Conservation (phyloP, 2,797 vertebrate species). For the Adrianichthys oophorus region DNA sequence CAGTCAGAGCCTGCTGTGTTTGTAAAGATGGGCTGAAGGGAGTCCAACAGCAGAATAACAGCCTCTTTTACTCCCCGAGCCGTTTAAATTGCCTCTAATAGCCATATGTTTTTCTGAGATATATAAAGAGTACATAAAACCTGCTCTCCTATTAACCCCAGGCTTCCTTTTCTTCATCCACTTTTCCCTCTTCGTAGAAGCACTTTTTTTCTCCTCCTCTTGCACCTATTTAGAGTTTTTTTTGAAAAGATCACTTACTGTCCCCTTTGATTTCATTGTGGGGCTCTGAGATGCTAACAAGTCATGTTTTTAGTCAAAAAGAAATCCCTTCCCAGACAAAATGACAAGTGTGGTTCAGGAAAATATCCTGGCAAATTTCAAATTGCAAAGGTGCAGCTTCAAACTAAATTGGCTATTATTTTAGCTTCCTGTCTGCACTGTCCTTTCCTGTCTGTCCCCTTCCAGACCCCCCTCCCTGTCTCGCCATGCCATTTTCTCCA, state of each 20-base stretch:
- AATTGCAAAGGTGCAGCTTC: constrained; percentile 68
- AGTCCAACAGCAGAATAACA: neutral
- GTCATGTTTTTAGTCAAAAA: constrained; percentile 28
- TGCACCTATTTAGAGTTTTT: constrained; percentile 30
- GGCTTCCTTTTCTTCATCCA: neutral
- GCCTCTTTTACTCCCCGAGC: neutral
- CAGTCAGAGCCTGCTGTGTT: neutral
- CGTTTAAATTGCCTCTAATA: constrained; percentile 11
- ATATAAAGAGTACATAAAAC: constrained; percentile 7
- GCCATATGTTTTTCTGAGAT: constrained; percentile 1
- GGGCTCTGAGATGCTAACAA: constrained; percentile 64
- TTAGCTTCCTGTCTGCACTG: constrained; percentile 50
- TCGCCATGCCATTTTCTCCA: too few species aligned
- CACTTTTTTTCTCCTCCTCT: constrained; percentile 7
- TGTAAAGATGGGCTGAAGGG: constrained; percentile 6
- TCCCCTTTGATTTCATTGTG: constrained; percentile 50
- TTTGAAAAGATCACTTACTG: constrained; percentile 42
- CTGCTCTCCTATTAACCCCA: neutral
- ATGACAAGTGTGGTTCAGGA: constrained; percentile 57
- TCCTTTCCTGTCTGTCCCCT: constrained; percentile 40
- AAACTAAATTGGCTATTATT: constrained; percentile 75
- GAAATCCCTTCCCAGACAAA: constrained; percentile 2
- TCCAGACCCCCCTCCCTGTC: too few species aligned
- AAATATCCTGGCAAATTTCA: constrained; percentile 58
- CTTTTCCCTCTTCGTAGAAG: too few species aligned